Base-by-base conservation (phyloP, 2,113 vertebrate species). In the Strix uralensis region DNA sequence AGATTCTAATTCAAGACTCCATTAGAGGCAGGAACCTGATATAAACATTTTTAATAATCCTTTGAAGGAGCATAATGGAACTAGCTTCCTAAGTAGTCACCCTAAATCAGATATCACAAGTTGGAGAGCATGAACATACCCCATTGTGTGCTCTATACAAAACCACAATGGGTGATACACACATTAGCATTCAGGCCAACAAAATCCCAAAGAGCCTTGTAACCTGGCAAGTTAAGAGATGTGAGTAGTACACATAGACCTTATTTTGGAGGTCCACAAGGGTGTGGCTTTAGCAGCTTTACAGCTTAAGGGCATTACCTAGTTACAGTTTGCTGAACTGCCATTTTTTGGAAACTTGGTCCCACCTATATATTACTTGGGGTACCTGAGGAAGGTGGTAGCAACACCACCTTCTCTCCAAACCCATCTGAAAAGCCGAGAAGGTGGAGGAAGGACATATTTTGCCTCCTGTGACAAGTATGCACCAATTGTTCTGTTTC, bases 241-340 rank as follows among this genome's bases (percentile, higher is more conserved):
- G 13, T 0, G 4, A 55, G 13, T 9, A 40, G 5, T 36, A 67
- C 7, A 26, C 0, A 0, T 2, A 27, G 30, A 80, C 21, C 26
- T 70, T 6, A 34, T 59, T 62, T 51, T 81, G 46, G 57, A 36
- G 15, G 13, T 42, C 62, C 15, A 25, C 13, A 36, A 11, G 6
- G 8, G 4, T 15, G 17, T n/a, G 46, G 23, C 44, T 52, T 74
- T 18, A 74, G 49, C 10, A 42, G 21, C 29, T 57, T 62, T 27
- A 32, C 10, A 62, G 42, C 4, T 69, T 54, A 69, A 57, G 27
- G 22, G 23, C 19, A 30, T 30, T 49, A 49, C 25, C 13, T 27
- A 8, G 5, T 42, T 47, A 32, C 11, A 21, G 18, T 36, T 66
- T 84, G 66, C 19, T 72, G 34, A 79, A 30, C 11, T 23, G 11